A percentile compares a stretch with the other conserved stretches of the same genome.
Conservation (phyloP, 2,113 vertebrate species). For the Hypanus sabinus region DNA sequence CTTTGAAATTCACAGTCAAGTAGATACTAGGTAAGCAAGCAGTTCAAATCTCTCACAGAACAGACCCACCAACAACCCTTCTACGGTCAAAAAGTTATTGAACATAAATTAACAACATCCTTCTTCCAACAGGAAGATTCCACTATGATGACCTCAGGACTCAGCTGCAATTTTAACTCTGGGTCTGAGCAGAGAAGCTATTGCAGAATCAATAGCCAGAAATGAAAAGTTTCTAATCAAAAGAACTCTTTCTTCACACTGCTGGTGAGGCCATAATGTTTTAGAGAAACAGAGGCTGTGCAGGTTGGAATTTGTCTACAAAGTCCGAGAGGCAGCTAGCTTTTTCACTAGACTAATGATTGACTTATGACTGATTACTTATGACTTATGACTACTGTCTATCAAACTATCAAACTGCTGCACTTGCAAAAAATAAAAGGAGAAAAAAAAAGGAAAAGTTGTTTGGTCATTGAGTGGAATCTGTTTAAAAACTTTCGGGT, state of each 20-base stretch:
- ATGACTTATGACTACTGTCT: no score
- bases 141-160: neutral
- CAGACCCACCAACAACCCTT: neutral
- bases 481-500: no score
- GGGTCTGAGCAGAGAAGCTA: neutral
- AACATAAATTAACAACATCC: neutral
- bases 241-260: neutral
- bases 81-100: neutral
- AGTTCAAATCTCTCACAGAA: neutral
- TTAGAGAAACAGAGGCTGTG: no score
- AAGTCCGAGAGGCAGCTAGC: no score
- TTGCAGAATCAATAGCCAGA: neutral
- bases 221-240: neutral
- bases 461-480: no score
- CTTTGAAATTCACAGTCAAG: neutral
- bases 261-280: no score
- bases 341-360: no score
- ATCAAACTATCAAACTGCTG: no score
- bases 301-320: no score
- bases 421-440: no score
- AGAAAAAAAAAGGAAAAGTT: no score
- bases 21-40: neutral
- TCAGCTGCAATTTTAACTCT: neutral
- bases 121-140: neutral
- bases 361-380: no score